Base-by-base conservation (phyloP, 2,888 invertebrate species). In the Scrobipalpa atriplicella region DNA sequence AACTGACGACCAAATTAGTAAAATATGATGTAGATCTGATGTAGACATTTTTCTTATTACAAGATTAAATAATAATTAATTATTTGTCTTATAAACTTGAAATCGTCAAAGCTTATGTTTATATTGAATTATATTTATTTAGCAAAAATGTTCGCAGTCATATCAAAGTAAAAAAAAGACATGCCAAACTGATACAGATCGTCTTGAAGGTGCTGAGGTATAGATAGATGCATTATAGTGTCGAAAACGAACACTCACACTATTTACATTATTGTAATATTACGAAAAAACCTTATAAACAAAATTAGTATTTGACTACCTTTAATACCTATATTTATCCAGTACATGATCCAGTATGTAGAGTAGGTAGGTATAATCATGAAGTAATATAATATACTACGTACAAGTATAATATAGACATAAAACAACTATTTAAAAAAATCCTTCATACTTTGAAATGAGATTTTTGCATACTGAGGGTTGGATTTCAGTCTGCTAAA, bases 151-250 rank as follows among this genome's bases (percentile, higher is more conserved):
- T 52, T 52, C 36, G n/a, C 38, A 58, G 56, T 58, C 58, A 58
- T 58, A 58, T 58, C 58, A 58, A 38, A 29, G 11, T 58, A n/a
- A 13, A 36, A 29, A 18, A 6, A 18, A 54, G 11, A 21, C 19
- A 21, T 58, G 38, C 58, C 58, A 58, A 58, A 38, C 36, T 58
- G 13, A 36, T 16, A 58, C 58, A 56, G n/a, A 58, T 58, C 9
- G 18, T 58, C 38, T 6, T 29, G 11, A 29, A 19, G 56, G 56
- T 56, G 56, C n/a, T 58, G 16, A n/a, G 29, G 7, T n/a, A n/a
- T n/a, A n/a, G n/a, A n/a, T n/a, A n/a, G n/a, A n/a, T n/a, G n/a
- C n/a, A n/a, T n/a, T n/a, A n/a, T n/a, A n/a, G 13, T 58, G 10
- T 38, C n/a, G 9, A 38, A 58, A 1, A n/a, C 1, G 38, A 13